Evolutionary conservation across 2,113 vertebrate species (phyloP), one percentile per base, ranked within the genome.

Genomic region (Callospermophilus lateralis): DNA sequence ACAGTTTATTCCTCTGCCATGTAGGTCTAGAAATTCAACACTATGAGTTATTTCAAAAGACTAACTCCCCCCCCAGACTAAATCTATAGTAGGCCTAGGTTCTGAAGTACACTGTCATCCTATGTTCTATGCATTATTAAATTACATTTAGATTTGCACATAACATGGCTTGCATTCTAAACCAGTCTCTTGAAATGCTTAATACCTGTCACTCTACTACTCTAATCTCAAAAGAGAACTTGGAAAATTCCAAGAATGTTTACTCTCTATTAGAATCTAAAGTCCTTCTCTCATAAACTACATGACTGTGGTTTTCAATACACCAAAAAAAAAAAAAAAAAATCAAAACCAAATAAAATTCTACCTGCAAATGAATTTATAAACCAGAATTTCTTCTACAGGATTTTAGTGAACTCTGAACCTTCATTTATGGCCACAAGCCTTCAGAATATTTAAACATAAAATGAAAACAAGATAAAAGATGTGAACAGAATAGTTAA

Each of bases 181-280:
- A 45, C n/a, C 70, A 76, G 67, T 39, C n/a, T 45, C 65, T 20
- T 26, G 37, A 63, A 7, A 17, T 45, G 39, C n/a, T 58, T 83
- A 37, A 30, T 63, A 83, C 24, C 73, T 53, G 30, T 78, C 39
- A 17, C 63, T 73, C 89, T 26, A 76, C 37, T 6, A 74, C 63
- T 34, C 19, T 67, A 85, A 86, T 80, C 84, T 78, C 79, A 84
- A 55, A 95, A 70, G 1, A 93, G 58, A 96, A 95, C 77, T 84
- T 93, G 68, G 78, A 80, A 84, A 86, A 51, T 93, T 88, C 51
- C 22, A 93, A 85, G 87, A 86, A 80, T 77, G 42, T 96, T 89
- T 92, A 95, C 37, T 77, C 80, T 93, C 32, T 28, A 80, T 93
- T 89, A 79, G 58, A 90, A 79, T 65, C 76, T 55, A 90, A 84